These are phyloP conservation scores for Pangasianodon gigas DNA, from an alignment of 2,113 vertebrate genomes.

Conservation along the genomic window DNA sequence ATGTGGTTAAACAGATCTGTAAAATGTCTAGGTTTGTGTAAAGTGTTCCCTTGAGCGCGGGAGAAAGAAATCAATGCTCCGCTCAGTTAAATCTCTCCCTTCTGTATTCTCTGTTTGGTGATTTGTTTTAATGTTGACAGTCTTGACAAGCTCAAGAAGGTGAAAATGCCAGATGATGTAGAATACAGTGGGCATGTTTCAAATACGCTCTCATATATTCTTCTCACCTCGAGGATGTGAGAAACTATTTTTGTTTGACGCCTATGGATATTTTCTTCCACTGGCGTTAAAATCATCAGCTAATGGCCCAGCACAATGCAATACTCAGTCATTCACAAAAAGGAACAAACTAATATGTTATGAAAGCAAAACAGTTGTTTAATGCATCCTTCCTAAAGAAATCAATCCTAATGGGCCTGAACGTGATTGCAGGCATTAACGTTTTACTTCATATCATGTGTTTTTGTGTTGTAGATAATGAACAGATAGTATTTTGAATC, in stretches of 20 bases:
- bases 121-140: conserved; percentile 57
- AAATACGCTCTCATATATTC: conserved; percentile 32
- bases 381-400: conserved; percentile 6
- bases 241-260: conserved; percentile 26
- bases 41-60: conserved; percentile 41
- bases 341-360: conserved; percentile 31
- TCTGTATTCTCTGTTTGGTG: conserved; percentile 42
- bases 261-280: conserved; percentile 24
- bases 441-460: not conserved
- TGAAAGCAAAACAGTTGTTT: conserved; percentile 22
- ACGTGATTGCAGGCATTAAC: conserved; percentile 2
- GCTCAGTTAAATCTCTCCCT: conserved; percentile 50
- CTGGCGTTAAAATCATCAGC: conserved; percentile 37
- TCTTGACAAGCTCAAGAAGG: conserved; percentile 52
- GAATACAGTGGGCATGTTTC: conserved; percentile 45
- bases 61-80: conserved; percentile 53
- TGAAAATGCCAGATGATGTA: conserved; percentile 50
- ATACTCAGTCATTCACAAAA: conserved; percentile 38
- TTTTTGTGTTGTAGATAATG: not conserved
- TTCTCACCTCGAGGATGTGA: conserved; percentile 25
- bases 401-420: conserved; percentile 16
- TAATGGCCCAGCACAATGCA: conserved; percentile 9
- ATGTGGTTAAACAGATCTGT: conserved; percentile 47
- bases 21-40: conserved; percentile 47
- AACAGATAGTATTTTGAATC: not conserved